Base-by-base conservation (phyloP, 2,113 vertebrate species). In the Pimephales promelas region DNA sequence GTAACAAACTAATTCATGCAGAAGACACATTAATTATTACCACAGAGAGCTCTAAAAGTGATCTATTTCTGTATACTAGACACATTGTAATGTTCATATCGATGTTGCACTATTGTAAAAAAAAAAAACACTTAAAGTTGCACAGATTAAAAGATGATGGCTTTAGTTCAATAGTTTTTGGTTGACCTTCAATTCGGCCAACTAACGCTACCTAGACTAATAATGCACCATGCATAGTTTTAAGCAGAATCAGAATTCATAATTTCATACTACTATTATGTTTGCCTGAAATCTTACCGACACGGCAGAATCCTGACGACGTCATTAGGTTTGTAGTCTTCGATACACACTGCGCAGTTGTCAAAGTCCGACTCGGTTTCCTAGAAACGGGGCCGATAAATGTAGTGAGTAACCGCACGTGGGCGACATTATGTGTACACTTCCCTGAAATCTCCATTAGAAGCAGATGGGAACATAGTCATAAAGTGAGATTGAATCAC, bases 301-400 rank as follows among this genome's bases (percentile, higher is more conserved):
- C 98, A 99, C 6, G 98, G 98, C 87, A 99, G 90, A 91, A 98
- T 96, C 92, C 97, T 94, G 9, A 99, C 96, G 45, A 99, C 95
- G 40, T 99, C 98, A 70, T 96, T 98, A 47, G 97, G 94, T 86
- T 97, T 99, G 90, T 99, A 99, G 70, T 97, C 96, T 94, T 99
- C 98, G 36, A 99, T 99, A 87, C 98, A 99, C 86, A 99, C 98
- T 1, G 98, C 98, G 82, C 98, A 99, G 94, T 97, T 99, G 93
- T 99, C 98, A 92, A 97, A 99, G 88, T 99, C 98, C 0, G 95
- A 91, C 88, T 99, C 98, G 0, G 95, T 99, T 93, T 99, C 98
- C 98, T 99, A 89, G 36, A 92, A 91, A 28, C 79, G 82, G 59
- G 34, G 34, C 5, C 9, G 10, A 68, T 40, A 40, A 40, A 68